Evolutionary conservation across 2,113 vertebrate species (phyloP), one percentile per base, ranked within the genome.

Genomic region (Pseudopodoces humilis): DNA sequence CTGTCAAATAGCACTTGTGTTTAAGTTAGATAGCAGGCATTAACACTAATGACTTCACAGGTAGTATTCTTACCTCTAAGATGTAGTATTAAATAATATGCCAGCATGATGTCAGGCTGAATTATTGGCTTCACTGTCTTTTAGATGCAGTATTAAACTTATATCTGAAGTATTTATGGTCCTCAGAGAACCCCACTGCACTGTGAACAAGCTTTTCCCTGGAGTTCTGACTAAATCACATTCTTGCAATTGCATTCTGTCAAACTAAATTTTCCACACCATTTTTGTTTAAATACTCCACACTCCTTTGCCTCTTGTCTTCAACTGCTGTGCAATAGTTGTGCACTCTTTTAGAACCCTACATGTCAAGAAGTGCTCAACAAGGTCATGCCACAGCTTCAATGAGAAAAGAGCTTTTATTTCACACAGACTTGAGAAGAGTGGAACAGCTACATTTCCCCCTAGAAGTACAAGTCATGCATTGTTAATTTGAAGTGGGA

Each of bases 171-270:
- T 76, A 86, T 86, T 82, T 91, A 60, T 41, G 60, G 58, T 60
- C 41, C 20, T 65, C n/a, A 15, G 58, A 94, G 65, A 90, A 33
- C 56, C 60, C 49, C 27, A 35, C 4, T 49, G 43, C 27, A 69
- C n/a, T 53, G 41, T 53, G 49, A 56, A 68, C 31, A 53, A 64
- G 58, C 60, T 53, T 87, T 56, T 49, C 37, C 52, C 62, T 56
- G 31, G 46, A 88, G 37, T 79, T 86, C 65, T 82, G 49, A 64
- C 39, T 86, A 83, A 91, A 91, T 53, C 70, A 60, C n/a, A 35
- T 79, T 75, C 93, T 92, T 4, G 2, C 65, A 95, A 60, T 81
- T 82, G 37, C 58, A 75, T 92, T 68, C 56, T 90, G 58, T 72
- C 71, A 92, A n/a, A 69, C 28, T 64, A 60, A 81, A 78, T 86